Base-by-base conservation (phyloP, 2,797 vertebrate species). In the Tapirus indicus region DNA sequence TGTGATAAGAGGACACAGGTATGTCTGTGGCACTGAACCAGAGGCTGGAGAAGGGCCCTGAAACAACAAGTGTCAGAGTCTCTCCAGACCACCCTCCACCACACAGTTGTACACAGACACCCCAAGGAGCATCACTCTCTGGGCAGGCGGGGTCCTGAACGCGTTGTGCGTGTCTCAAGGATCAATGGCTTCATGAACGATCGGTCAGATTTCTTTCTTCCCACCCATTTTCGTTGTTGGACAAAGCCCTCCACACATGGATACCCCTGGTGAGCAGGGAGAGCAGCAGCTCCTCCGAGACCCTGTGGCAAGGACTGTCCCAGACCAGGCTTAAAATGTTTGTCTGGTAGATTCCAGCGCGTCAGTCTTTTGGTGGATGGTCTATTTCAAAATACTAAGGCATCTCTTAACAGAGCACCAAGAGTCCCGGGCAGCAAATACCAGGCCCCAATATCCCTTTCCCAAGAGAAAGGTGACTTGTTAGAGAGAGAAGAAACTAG, bases 151-250 rank as follows among this genome's bases (percentile, higher is more conserved):
- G 14, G 20, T 58, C 32, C 75, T 25, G n/a, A 38, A 56, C 0
- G 0, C 69, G 7, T 21, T 35, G 27, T 29, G 12, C 20, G 0
- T 79, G 44, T 79, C 38, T 64, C 14, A 29, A 14, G 27, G 58
- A 90, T n/a, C 80, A 78, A 0, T 23, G 38, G 35, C 41, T 88
- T 72, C 47, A 18, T 56, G 62, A 87, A 10, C 5, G 0, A 41
- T 27, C 29, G 10, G 32, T 32, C 88, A 62, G 21, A 32, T n/a
- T 44, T 71, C n/a, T 93, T 83, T 72, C 69, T 87, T 93, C 66
- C 49, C 49, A 44, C 58, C 32, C 7, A 0, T 88, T 75, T 71
- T 68, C 35, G 11, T 5, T 94, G n/a, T 38, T 60, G 49, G 29
- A 29, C 52, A 85, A 38, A 86, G 83, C 78, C 85, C 52, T 75